Evolutionary conservation across 2,888 invertebrate genomes (phyloP), one percentile per base, ranked within the genome.

Genomic region (Drosophila testacea): DNA sequence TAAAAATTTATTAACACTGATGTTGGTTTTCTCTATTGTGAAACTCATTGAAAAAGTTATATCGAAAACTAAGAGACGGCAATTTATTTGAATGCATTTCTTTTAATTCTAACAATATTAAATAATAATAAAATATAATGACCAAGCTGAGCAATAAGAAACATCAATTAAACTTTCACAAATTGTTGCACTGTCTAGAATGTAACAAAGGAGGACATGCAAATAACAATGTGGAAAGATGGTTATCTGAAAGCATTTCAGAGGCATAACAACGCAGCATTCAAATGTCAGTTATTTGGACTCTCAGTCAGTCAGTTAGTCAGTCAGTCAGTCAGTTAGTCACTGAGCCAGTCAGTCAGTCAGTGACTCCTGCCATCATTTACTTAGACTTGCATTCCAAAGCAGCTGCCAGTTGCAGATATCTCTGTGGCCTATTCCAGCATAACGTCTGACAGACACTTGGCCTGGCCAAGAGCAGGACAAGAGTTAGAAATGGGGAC

Each of bases 351-450:
- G 67, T 61, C 56, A 66, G 59, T 56, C 41, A 61, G 52, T 42
- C n/a, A 50, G 56, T 44, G 32, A 62, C 47, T 56, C 16, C 39
- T 47, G 66, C 68, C 62, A 61, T 77, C 76, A 69, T 68, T 76
- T 72, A 76, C 69, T 79, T 56, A 57, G 79, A 67, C 69, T 56
- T 70, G 79, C 66, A 65, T 73, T 89, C 84, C 69, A 55, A 67
- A 46, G 22, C 48, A 62, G 78, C 46, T 67, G 67, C 57, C 73
- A 71, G 59, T 44, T 57, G 56, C 62, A 41, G 60, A 52, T 63
- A 62, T 38, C 41, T 28, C 27, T 52, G 50, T 46, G 39, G 68
- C 42, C 72, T 38, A 51, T 38, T 39, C 36, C 39, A 66, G 59
- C 41, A 39, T 48, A 32, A 13, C 54, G 41, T 13, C 41, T 72